These are phyloP conservation scores for Temnothorax longispinosus DNA, from an alignment of 1,140 invertebrate species.

Conservation along the genomic window DNA sequence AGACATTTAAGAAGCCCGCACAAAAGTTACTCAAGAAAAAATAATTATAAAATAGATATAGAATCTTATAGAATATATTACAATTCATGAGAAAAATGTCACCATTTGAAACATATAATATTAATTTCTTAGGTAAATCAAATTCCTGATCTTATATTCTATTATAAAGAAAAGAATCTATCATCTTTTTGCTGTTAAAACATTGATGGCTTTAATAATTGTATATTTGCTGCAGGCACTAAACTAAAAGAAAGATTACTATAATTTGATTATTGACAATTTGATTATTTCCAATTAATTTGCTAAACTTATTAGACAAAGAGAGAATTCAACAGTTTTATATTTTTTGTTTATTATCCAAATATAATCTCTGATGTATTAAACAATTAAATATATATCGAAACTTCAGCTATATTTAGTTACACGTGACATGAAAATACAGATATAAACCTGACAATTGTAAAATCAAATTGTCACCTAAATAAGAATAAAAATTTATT, in stretches of 20 bases:
- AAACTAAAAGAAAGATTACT: not conserved
- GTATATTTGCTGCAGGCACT: not conserved
- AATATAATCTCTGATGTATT: not conserved
- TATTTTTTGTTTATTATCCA: not conserved
- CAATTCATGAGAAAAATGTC: not conserved
- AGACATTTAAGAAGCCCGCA: not conserved
- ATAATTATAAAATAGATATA: not conserved
- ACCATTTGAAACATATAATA: no score
- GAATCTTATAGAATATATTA: not conserved
- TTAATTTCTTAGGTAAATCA: not conserved
- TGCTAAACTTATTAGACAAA: not conserved
- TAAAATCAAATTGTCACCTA: not conserved
- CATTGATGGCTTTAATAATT: not conserved
- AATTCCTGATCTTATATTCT: no score
- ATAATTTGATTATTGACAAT: not conserved
- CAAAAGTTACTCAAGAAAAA: not conserved
- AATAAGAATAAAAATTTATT: slow-evolving; percentile 4
- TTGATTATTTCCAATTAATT: not conserved
- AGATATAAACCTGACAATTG: not conserved
- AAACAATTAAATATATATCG: not conserved
- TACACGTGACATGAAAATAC: not conserved
- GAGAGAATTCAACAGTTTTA: not conserved
- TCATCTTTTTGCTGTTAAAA: not conserved
- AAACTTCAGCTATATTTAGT: not conserved
- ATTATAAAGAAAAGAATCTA: not conserved